Evolutionary conservation across 1,140 invertebrate genomes (phyloP), one percentile per base, ranked within the genome.

Genomic region (Leptinotarsa undecemlineata): DNA sequence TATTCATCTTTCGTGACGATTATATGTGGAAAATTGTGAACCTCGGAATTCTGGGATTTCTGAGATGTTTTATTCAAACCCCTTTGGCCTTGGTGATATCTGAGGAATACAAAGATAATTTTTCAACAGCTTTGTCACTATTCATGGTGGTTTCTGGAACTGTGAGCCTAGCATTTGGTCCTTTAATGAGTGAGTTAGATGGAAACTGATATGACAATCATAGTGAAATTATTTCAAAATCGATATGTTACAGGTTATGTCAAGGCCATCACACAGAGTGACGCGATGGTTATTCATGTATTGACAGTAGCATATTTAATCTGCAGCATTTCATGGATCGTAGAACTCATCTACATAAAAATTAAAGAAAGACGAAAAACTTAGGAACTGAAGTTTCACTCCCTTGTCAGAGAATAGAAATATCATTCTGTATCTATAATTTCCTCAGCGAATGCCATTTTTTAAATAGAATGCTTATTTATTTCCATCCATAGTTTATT

Each of bases 261-360:
- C 6, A 83, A 82, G 68, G 48, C 63, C 3, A 11, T 76, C 3
- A 83, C 82, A 5, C 51, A 77, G 1, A 83, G 78, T 68, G 78
- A 82, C 67, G 77, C 75, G 13, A 81, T 82, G 81, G 81, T 81
- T 1, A 80, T 82, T 15, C 82, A 83, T 72, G 68, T 82, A 4
- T 57, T 83, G 19, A 82, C 78, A 21, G 19, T 75, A 62, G 81
- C 79, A 3, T 79, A 77, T 70, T 73, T 81, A 2, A 62, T 80
- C 0, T 80, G 81, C 57, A 76, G 72, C 1, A 72, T 82, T 26
- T 71, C 78, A 6, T 83, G 82, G 82, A 76, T 61, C 3, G 68
- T 81, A 15, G 82, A 83, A 73, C 17, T 83, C 42, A 64, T 73
- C n/a, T 74, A 64, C n/a, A 70, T 42, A 26, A 77, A 75, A 75